phyloP scores from a whole-genome alignment of 2,113 vertebrate species.

The Oreocharis arfaki region DNA sequence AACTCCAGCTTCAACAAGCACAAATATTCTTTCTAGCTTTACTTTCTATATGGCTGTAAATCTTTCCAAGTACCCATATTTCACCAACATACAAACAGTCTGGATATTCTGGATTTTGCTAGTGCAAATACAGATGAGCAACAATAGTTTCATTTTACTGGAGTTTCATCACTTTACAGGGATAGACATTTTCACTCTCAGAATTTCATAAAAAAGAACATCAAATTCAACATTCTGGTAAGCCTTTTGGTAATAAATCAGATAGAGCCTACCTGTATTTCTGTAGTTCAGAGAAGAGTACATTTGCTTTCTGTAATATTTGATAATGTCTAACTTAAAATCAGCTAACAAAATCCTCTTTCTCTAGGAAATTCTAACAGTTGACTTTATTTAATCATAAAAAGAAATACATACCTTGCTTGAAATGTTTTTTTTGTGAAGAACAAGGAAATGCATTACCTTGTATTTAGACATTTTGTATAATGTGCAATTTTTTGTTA shows the following conservation, averaged over 20 bases:
- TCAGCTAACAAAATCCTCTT: not conserved
- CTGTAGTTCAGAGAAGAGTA: not conserved
- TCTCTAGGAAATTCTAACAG: not conserved
- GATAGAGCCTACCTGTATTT: not conserved
- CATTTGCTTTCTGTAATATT: not conserved
- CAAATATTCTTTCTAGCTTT: not conserved
- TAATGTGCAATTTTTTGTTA: not conserved
- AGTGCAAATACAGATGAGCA: not conserved
- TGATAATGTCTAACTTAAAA: not conserved
- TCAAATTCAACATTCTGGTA: not conserved
- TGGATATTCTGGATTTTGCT: not conserved
- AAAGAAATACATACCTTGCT: not conserved
- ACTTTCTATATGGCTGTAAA: not conserved
- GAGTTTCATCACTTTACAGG: not conserved
- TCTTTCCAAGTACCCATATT: not conserved
- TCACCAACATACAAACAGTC: not conserved
- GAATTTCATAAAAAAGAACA: not conserved
- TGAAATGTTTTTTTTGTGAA: not conserved
- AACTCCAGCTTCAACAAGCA: not conserved
- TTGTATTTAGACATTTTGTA: not conserved
- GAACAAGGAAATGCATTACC: not conserved
- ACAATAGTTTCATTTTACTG: not conserved
- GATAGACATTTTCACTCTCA: not conserved
- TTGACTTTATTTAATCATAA: not conserved
- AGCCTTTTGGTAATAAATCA: not conserved